Base-by-base conservation (phyloP, 1,140 invertebrate species). In the Tetragonula clypearis region DNA sequence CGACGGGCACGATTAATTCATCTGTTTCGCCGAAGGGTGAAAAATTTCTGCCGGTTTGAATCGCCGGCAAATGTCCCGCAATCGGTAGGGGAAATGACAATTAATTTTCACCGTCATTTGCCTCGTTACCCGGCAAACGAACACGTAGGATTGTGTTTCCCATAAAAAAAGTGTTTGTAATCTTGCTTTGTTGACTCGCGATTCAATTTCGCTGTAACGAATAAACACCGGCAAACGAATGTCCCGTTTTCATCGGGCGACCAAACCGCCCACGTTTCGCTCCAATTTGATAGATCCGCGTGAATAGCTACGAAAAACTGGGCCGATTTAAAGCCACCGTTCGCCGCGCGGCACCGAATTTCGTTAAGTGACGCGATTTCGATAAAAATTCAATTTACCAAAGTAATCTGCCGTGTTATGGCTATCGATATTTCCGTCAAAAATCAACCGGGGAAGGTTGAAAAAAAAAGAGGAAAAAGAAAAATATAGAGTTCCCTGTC, bases 191-290 rank as follows among this genome's bases (percentile, higher is more conserved):
- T 91, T 92, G 90, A 91, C 90, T 87, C 87, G 83, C 89, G 89
- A 93, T 93, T 94, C 90, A 93, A 93, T 93, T 93, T 93, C 88
- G 74, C 75, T 79, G 90, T 90, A 92, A 91, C 87, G 87, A 91
- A 93, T 93, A 90, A 88, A 90, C 80, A 88, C 81, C 55, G 58
- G 35, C 79, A 78, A 85, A 85, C 84, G 75, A 85, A 88, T 76
- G 69, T 72, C 62, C 56, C 55, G 1, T 49, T 65, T 65, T 41
- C 86, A 81, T 53, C 14, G n/a, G 35, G 62, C 35, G 30, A 23
- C 30, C 14, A 23, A 49, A 60, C 15, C 15, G 12, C 12, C 23
- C 75, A n/a, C 58, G 14, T 12, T 12, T 19, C 60, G 17, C 76
- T 84, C 56, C 56, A 84, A 85, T 87, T 87, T 75, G 78, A 71